phyloP scores from a whole-genome alignment of 1,140 invertebrate genomes.

The Parasteatoda tepidariorum region DNA sequence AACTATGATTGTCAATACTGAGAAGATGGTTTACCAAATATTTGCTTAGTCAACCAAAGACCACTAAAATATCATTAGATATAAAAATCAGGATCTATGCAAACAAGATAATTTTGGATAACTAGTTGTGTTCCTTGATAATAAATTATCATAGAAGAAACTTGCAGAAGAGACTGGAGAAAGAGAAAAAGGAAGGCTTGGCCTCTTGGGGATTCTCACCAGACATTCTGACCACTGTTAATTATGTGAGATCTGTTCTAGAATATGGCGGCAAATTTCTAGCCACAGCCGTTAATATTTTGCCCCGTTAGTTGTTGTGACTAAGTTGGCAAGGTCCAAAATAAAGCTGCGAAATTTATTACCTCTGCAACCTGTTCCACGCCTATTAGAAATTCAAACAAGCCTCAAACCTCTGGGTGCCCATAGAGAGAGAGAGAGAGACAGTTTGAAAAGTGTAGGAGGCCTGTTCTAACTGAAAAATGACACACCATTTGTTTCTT shows the following conservation, averaged over 20 bases:
- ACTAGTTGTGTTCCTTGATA: not conserved
- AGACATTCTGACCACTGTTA: not conserved
- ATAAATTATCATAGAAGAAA: not conserved
- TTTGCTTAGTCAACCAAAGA: not conserved
- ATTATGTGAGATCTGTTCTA: not conserved
- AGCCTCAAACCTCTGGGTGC: not conserved
- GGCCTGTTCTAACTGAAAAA: not conserved
- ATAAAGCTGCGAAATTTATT: not conserved
- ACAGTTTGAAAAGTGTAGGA: not conserved
- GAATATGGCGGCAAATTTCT: not conserved
- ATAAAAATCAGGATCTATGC: not conserved
- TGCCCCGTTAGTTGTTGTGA: not conserved
- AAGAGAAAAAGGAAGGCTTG: not conserved
- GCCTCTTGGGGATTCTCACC: not conserved
- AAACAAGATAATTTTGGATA: not conserved
- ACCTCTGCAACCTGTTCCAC: not conserved
- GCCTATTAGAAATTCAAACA: not conserved
- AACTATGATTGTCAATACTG: not conserved
- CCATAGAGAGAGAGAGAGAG: not conserved
- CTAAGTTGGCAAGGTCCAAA: not conserved
- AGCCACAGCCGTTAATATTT: no score
- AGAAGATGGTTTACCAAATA: not conserved
- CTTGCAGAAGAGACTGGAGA: not conserved
- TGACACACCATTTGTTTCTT: not conserved
- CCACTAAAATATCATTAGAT: not conserved